These are phyloP conservation scores for Aphis craccivora DNA, from an alignment of 1,140 invertebrate species.

Conservation along the genomic window DNA sequence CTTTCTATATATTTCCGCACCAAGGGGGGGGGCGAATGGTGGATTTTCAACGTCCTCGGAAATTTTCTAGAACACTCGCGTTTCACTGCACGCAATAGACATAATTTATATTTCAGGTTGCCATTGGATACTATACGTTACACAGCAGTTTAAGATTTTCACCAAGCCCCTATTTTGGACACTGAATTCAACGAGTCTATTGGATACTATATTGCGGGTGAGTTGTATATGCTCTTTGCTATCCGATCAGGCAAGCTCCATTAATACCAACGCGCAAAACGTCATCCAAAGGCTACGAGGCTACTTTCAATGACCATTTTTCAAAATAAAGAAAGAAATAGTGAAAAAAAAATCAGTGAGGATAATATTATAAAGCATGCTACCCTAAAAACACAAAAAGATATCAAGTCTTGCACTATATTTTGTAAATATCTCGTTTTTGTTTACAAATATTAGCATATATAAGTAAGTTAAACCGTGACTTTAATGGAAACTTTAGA, in stretches of 20 bases:
- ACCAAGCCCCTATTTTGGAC: not conserved
- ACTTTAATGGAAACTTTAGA: slow-evolving; percentile 16
- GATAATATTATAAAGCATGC: not conserved
- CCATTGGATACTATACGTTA: not conserved
- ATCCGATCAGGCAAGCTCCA: not conserved
- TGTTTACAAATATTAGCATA: slow-evolving; percentile 29
- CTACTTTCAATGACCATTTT: not conserved
- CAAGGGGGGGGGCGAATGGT: not conserved
- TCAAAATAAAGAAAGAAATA: slow-evolving; percentile 15
- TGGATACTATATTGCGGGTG: not conserved
- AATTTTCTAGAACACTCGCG: not conserved
- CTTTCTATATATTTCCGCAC: not conserved
- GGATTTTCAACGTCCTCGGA: not conserved
- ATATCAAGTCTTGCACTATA: not conserved
- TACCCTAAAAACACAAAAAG: not conserved
- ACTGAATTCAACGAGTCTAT: not conserved
- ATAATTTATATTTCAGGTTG: slow-evolving; percentile 30
- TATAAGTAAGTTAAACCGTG: not conserved
- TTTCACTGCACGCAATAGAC: not conserved
- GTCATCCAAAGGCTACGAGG: slow-evolving; percentile 5
- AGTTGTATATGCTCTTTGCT: not conserved
- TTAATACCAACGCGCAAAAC: slow-evolving; percentile 1
- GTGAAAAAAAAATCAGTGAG: not conserved
- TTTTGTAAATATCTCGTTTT: slow-evolving; percentile 33
- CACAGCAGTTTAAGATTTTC: not conserved